Base-by-base conservation (phyloP, 2,797 vertebrate genomes). In the Sebastes hubbsi region DNA sequence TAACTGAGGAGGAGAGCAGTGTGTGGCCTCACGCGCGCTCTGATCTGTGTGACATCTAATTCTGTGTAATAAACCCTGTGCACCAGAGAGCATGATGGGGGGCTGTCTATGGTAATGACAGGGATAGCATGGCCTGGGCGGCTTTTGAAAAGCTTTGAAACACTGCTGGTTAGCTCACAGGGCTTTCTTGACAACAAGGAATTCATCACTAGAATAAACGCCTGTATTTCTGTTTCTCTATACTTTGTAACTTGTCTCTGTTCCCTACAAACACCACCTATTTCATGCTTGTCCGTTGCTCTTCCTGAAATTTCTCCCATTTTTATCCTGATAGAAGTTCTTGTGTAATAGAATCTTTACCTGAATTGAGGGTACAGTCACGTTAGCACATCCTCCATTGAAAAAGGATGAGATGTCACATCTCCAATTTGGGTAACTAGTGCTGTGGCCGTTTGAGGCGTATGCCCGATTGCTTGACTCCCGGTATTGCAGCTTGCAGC, bases 31-130 rank as follows among this genome's bases (percentile, higher is more conserved):
- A 89, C 77, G 64, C 78, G 49, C 81, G 77, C 90, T 91, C 92
- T 94, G 93, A 93, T 94, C 94, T 90, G 91, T 91, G 89, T 93
- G 93, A 94, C 93, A 88, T 95, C 89, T 93, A 92, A 93, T 92
- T 94, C 91, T 81, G 83, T 88, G 93, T 95, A 93, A 95, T 95
- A 93, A 95, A 94, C 91, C 91, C 89, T 77, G 85, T 87, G 89
- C 87, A 89, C 85, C 89, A 88, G 80, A 85, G 88, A 89, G 88
- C 80, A 71, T 94, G 92, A 87, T 89, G 83, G 88, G 91, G 81
- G 81, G 88, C 75, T 81, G 87, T 91, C 88, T 91, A 87, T 89
- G 90, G 91, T 91, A 94, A 92, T 92, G 91, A 92, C 85, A 88
- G 90, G 88, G 88, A 83, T 86, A 54, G 83, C 82, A 62, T 81